A percentile compares a stretch with the other conserved stretches of the same genome.
Conservation (phyloP, 2,797 vertebrate genomes). For the Mus minutoides region DNA sequence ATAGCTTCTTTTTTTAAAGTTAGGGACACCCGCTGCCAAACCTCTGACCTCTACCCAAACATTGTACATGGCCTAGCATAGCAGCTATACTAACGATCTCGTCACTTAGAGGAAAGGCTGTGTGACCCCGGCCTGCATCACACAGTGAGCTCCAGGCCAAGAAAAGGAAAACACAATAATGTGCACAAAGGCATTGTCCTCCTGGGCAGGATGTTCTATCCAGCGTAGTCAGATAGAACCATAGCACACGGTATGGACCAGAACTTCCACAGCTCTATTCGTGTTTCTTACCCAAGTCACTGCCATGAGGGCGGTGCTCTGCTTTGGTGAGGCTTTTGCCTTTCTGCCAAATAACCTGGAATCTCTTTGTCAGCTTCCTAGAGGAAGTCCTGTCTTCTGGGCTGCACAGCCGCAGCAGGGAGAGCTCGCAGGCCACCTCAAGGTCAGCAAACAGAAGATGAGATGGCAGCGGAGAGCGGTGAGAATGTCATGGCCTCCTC, state of each 20-base stretch:
- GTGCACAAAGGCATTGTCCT: not conserved
- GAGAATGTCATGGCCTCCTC: fast-evolving
- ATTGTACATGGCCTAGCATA: not conserved
- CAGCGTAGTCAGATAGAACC: fast-evolving
- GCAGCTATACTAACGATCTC: not conserved
- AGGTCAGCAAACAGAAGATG: conserved; percentile 84
- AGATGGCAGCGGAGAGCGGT: conserved; percentile 20
- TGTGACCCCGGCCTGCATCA: not conserved
- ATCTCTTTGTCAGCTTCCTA: conserved; percentile 86
- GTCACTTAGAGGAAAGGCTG: not conserved
- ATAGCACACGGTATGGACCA: not conserved
- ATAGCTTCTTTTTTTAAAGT: not conserved
- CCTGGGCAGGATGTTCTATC: too few relatives aligned
- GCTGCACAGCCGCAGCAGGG: conserved; percentile 81
- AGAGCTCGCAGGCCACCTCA: conserved; percentile 63
- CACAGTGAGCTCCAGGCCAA: not conserved
- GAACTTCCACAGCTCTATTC: not conserved
- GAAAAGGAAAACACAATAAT: not conserved
- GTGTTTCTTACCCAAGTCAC: not conserved
- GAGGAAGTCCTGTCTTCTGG: conserved; percentile 87
- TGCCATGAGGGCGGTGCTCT: not conserved
- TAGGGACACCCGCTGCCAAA: not conserved
- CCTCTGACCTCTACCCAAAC: not conserved
- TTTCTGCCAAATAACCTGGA: conserved; percentile 38
- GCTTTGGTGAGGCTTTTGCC: not conserved